Evolutionary conservation across 1,140 invertebrate genomes (phyloP).

Genomic region (Eulimnadia texana): DNA sequence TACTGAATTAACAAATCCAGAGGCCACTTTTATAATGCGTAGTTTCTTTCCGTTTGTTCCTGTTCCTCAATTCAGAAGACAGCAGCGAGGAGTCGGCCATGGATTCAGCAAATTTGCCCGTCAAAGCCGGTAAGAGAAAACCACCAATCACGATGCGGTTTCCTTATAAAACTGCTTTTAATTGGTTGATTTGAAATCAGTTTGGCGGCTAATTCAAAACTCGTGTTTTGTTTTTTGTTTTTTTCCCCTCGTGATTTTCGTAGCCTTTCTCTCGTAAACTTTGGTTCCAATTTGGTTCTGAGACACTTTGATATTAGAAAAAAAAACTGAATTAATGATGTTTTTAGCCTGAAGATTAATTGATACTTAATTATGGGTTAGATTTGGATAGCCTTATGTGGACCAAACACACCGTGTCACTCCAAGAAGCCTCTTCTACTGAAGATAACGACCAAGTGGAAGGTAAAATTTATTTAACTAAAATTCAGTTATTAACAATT

Average conservation of each 20-base stretch:
- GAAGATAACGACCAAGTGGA: slow-evolving; percentile 6
- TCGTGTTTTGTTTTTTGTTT: too few species aligned
- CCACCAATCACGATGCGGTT: background rate
- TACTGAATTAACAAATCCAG: background rate
- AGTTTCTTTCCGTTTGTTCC: slow-evolving; percentile 67
- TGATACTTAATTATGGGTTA: too few species aligned
- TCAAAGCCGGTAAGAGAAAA: slow-evolving; percentile 16
- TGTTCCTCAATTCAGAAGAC: slow-evolving; percentile 59
- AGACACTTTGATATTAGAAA: too few species aligned
- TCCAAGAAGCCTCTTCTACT: background rate
- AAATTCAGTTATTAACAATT: background rate
- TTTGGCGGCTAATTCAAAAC: too few species aligned
- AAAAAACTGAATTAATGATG: too few species aligned
- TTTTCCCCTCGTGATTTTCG: too few species aligned
- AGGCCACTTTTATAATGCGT: slow-evolving; percentile 16
- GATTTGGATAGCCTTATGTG: slow-evolving; percentile 12
- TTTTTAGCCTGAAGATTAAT: too few species aligned
- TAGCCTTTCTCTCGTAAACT: too few species aligned
- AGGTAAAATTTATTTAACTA: background rate
- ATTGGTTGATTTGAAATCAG: too few species aligned
- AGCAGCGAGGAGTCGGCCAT: slow-evolving; percentile 31
- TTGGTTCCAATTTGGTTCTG: too few species aligned
- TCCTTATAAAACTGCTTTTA: background rate
- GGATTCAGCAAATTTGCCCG: slow-evolving; percentile 30
- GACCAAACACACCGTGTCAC: slow-evolving; percentile 1